Evolutionary conservation across 2,888 invertebrate species (phyloP).

Genomic region (Bellardia pandia): DNA sequence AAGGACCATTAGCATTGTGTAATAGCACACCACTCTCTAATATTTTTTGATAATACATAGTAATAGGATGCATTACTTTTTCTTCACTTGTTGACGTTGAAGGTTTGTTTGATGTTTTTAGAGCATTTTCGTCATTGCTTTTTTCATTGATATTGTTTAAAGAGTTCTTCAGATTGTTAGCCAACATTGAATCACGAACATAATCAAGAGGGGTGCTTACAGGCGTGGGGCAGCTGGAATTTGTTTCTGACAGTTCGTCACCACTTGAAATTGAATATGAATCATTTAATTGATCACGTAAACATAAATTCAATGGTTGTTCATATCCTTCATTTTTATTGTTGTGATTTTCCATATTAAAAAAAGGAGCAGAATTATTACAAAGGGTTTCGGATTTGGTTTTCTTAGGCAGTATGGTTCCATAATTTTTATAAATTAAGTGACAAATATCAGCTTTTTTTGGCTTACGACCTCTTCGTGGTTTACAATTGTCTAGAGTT

Average conservation of each 20-base stretch:
- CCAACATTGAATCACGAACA: slow-evolving; percentile 76
- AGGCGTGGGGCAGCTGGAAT: slow-evolving; percentile 75
- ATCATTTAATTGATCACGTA: slow-evolving; percentile 86
- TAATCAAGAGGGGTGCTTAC: slow-evolving; percentile 76
- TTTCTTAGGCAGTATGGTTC: slow-evolving; percentile 91
- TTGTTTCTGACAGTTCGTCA: slow-evolving; percentile 74
- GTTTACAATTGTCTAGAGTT: slow-evolving; percentile 94
- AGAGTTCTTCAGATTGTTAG: slow-evolving; percentile 83
- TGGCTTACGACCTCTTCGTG: slow-evolving; percentile 93
- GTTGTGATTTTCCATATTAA: slow-evolving; percentile 39
- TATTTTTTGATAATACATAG: slow-evolving; percentile 91
- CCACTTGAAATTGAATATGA: slow-evolving; percentile 81
- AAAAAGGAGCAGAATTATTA: slow-evolving; percentile 4
- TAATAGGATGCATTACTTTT: slow-evolving; percentile 89
- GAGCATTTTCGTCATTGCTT: neutral
- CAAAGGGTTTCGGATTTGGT: slow-evolving; percentile 74
- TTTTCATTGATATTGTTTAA: slow-evolving; percentile 76
- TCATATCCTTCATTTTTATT: slow-evolving; percentile 83
- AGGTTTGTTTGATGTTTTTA: neutral
- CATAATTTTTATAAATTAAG: slow-evolving; percentile 95
- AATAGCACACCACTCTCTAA: slow-evolving; percentile 85
- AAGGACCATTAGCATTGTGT: slow-evolving; percentile 78
- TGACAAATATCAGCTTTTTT: slow-evolving; percentile 97
- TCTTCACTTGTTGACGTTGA: neutral
- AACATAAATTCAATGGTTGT: slow-evolving; percentile 93